A percentile compares a stretch with the other conserved stretches of the same genome.
Evolutionary conservation across 2,797 vertebrate genomes (phyloP).

Genomic region (Artibeus jamaicensis): DNA sequence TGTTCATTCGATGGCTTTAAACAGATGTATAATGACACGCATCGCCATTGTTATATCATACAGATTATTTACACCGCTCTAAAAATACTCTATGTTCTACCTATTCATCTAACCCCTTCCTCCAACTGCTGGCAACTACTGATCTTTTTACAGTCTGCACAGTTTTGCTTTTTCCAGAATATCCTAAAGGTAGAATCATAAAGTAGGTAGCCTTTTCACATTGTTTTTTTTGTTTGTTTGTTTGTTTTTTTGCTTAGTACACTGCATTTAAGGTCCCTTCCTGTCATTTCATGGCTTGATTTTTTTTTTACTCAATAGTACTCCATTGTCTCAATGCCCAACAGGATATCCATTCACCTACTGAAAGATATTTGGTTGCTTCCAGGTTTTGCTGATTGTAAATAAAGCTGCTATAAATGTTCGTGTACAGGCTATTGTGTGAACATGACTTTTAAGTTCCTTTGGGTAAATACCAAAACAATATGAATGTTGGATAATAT

Average conservation of each 20-base stretch:
- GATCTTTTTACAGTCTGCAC: neutral
- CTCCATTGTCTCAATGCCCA: neutral
- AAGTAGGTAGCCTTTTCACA: neutral
- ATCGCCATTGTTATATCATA: neutral
- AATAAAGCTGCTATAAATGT: neutral
- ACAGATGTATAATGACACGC: neutral
- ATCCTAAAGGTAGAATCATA: neutral
- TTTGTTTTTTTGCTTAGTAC: neutral
- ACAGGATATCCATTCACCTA: neutral
- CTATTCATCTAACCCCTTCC: neutral
- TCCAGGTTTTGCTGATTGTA: neutral
- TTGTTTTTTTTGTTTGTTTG: too few relatives aligned
- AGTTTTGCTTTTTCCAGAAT: neutral
- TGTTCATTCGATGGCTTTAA: neutral
- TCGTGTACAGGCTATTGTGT: neutral
- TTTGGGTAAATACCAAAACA: neutral
- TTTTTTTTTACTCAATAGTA: neutral
- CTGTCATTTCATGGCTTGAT: neutral
- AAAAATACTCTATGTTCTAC: neutral
- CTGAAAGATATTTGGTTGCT: neutral
- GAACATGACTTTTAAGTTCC: neutral
- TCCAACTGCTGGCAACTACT: neutral
- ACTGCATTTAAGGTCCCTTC: neutral
- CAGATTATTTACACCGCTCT: neutral
- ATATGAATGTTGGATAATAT: neutral